phyloP scores from a whole-genome alignment of 2,113 vertebrate species.

The Erpornis zantholeuca region DNA sequence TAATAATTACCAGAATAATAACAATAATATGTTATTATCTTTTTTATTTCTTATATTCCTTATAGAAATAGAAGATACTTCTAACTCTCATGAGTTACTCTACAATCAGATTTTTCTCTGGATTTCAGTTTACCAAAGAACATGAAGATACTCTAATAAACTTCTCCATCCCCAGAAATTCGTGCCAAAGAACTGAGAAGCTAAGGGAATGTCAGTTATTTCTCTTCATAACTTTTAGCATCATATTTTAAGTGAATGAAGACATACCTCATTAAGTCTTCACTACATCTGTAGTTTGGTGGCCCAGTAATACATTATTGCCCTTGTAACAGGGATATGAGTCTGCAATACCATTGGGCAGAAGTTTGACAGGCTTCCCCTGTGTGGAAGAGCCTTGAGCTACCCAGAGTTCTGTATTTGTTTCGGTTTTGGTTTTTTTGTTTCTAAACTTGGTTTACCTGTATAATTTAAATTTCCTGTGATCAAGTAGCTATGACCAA shows the following conservation, averaged over 20 bases:
- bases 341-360: background rate
- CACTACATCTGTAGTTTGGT: background rate
- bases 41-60: background rate
- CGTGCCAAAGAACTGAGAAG: background rate
- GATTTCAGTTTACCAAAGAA: background rate
- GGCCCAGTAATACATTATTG: background rate
- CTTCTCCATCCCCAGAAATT: background rate
- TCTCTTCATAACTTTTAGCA: background rate
- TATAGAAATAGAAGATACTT: background rate
- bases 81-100: background rate
- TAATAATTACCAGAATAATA: background rate
- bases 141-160: background rate
- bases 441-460: background rate
- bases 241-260: background rate
- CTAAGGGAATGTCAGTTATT: background rate
- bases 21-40: background rate
- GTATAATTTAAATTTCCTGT: background rate
- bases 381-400: background rate
- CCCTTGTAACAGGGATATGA: background rate
- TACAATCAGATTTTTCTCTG: background rate
- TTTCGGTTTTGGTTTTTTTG: background rate
- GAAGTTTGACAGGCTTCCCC: background rate
- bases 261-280: background rate
- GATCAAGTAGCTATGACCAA: background rate
- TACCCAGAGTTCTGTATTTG: background rate